Base-by-base conservation (phyloP, 2,888 invertebrate species). In the Cryptophagus acutangulus region DNA sequence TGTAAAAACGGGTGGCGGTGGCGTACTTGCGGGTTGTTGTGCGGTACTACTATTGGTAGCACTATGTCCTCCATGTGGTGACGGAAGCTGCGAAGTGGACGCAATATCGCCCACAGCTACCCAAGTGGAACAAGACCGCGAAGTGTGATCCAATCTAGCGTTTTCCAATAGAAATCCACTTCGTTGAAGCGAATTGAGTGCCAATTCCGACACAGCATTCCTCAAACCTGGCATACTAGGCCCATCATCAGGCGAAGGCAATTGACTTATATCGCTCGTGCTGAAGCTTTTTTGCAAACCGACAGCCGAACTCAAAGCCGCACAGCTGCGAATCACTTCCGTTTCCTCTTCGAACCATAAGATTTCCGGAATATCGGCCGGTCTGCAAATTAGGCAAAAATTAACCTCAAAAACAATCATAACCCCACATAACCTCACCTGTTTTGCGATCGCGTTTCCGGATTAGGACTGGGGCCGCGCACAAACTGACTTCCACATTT, bases 271-370 rank as follows among this genome's bases (percentile, higher is more conserved):
- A 61, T 90, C 90, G 17, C 82, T 82, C 0, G 87, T 86, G 58
- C 87, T 88, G 71, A 89, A 88, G 55, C 86, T 87, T 57, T 87
- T 81, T 33, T 87, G 84, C n/a, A 88, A 74, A 1, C 89, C 88
- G 0, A 88, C 71, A 36, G 83, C 86, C 0, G 85, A 83, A 33
- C 87, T 86, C 16, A 89, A 73, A 4, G 82, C 84, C 0, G 85
- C 87, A 63, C 88, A 89, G 41, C 84, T 85, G 17, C 84, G 78
- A 44, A 90, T 82, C 53, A 87, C 70, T 58, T 86, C 86, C 39
- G 82, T 82, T 61, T 87, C 87, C 59, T 83, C 83, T 68, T 87
- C 87, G 45, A 79, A 76, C 73, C 80, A 76, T 26, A 79, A 65
- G 26, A 79, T 75, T 62, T 82, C 81, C 0, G 79, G 77, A 45